Evolutionary conservation across 2,888 invertebrate species (phyloP).

Genomic region (Geotrupes spiniger): DNA sequence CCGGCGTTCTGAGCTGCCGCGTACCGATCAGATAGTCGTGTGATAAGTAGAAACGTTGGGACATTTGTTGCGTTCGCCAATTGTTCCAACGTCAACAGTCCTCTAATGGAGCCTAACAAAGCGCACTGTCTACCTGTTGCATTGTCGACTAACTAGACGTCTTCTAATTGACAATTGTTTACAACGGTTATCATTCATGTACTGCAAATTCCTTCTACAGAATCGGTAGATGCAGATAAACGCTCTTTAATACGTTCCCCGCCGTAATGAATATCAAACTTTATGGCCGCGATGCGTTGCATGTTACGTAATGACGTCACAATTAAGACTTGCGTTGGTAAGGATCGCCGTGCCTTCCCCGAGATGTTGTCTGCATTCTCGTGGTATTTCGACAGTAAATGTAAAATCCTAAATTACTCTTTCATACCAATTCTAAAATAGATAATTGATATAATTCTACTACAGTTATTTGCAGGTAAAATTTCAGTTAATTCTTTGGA

Average conservation of each 20-base stretch:
- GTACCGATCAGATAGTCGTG: constrained; percentile 35
- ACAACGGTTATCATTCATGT: constrained; percentile 51
- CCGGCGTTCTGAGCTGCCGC: constrained; percentile 31
- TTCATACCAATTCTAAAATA: too few species aligned
- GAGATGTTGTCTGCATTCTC: too few species aligned
- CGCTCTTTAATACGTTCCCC: constrained; percentile 22
- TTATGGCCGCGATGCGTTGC: too few species aligned
- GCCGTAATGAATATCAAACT: too few species aligned
- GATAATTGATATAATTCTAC: too few species aligned
- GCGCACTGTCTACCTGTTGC: constrained; percentile 45
- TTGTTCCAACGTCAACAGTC: constrained; percentile 43
- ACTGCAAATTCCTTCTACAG: constrained; percentile 49
- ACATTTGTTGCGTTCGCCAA: constrained; percentile 47
- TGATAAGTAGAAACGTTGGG: constrained; percentile 46
- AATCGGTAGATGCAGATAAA: constrained; percentile 30
- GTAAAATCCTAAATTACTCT: too few species aligned
- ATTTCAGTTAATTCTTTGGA: too few species aligned
- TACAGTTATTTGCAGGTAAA: too few species aligned
- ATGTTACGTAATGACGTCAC: too few species aligned
- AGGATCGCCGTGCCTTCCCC: too few species aligned
- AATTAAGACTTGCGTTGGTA: too few species aligned
- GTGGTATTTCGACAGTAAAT: too few species aligned
- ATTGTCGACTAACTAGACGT: constrained; percentile 49
- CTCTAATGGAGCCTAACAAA: constrained; percentile 46
- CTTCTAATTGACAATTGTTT: constrained; percentile 52